Base-by-base conservation (phyloP, 2,888 invertebrate species). In the Torymus auratus region DNA sequence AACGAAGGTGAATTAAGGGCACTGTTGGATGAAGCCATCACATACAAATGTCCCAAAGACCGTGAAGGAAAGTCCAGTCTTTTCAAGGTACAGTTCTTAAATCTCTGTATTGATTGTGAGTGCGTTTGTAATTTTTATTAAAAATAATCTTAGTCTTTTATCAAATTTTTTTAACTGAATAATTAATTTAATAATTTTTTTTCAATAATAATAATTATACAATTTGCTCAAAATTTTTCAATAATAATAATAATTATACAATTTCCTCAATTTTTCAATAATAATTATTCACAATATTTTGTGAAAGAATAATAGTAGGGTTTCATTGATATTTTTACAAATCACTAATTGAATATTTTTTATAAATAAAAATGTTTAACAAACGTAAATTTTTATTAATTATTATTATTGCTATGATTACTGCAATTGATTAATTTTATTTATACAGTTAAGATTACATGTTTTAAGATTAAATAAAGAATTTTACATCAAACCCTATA, bases 31-130 rank as follows among this genome's bases (percentile, higher is more conserved):
- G 96, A 96, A 92, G 96, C 96, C 85, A 94, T 96, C 89, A 95
- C 94, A 84, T 96, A 96, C 92, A 96, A 96, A 91, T 94, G 94
- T 90, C 96, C 96, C 78, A 95, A 96, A 92, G 96, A 96, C 90
- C 93, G 95, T 84, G 95, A 96, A 91, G 96, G 96, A 87, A 96
- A 96, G 92, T 96, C 96, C 91, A 93, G 93, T 91, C 93, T 95
- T 80, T 96, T 96, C 91, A 95, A 95, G 93, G 96, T 96, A 87
- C 74, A 73, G 52, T 75, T 77, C 5, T 28, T 11, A 23, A 68
- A 56, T 58, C 60, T 41, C 64, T 62, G 62, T 53, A 58, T 53
- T 78, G 20, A 23, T 78, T 78, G 62, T 65, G 67, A 75, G 56
- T 71, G 70, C 60, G 75, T 74, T 71, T 75, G 53, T 75, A 10